Conservation (phyloP, 2,888 invertebrate species). For the Cordylochernes scorpioides region DNA sequence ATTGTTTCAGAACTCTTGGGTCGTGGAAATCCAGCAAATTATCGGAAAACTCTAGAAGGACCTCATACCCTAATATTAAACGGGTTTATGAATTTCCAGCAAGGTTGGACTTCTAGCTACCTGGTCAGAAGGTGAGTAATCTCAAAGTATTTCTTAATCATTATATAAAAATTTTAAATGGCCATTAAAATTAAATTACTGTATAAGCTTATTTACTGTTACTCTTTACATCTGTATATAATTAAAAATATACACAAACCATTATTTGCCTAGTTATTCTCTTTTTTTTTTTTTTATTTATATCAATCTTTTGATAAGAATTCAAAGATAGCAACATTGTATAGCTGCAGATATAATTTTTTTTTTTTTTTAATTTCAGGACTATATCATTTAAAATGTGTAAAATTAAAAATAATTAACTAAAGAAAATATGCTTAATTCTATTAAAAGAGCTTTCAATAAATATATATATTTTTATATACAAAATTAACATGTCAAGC, state of each 20-base stretch:
- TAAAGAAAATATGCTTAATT: no score
- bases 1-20: conserved; percentile 62
- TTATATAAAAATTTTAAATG: background rate
- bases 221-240: background rate
- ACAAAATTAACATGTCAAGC: no score
- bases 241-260: no score
- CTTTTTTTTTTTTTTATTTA: no score
- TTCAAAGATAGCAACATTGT: no score
- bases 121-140: conserved; percentile 40
- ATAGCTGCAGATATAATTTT: no score
- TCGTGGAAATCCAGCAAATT: conserved; percentile 51
- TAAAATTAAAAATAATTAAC: no score
- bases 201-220: background rate
- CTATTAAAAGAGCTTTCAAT: no score
- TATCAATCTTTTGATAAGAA: conserved; percentile 1
- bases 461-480: no score
- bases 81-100: conserved; percentile 14
- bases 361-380: no score
- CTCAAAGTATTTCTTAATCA: background rate
- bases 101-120: conserved; percentile 30
- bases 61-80: conserved; percentile 32
- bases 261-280: no score
- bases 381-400: no score
- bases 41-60: conserved; percentile 34
- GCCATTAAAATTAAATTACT: background rate